Evolutionary conservation across 2,888 invertebrate genomes (phyloP), one percentile per base, ranked within the genome.

Genomic region (Mechanitis mazaeus): DNA sequence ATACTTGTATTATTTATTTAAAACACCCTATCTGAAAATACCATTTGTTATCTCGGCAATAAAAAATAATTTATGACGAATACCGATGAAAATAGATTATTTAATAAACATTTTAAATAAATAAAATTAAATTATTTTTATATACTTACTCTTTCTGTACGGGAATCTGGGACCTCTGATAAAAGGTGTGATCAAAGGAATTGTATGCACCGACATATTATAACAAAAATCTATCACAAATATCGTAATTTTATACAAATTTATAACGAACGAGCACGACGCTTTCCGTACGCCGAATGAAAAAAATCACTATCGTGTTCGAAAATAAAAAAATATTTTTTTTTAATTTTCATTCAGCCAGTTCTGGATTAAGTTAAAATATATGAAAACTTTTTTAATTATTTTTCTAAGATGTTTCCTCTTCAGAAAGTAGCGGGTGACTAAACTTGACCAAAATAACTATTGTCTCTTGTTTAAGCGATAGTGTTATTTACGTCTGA

Each of bases 161-260:
- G 88, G 90, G 76, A 88, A 90, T 74, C 89, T 87, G 73, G 90
- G 89, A 68, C 90, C 90, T 80, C 88, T 80, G 73, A 90, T 88
- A 70, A 87, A 90, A 67, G 89, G 88, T 66, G 87, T 87, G 68
- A 89, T 83, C 76, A 89, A 75, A 66, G 89, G 89, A 67, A 88
- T 87, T 56, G 88, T 89, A 75, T 89, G 88, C 78, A 89, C 87
- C 77, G 88, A 88, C 87, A 90, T 90, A 80, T 81, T 86, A 81
- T 9, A 64, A 66, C 67, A 66, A 63, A 61, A 73, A 61, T 69
- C 69, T 67, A 67, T 69, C 63, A 65, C 54, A 54, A 59, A 38
- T 54, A 45, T 56, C 28, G 28, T 50, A 50, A 50, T 31, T 71
- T 70, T 66, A 63, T 62, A 68, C 75, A 53, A 57, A 56, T 42